Percentiles rank a stretch among this genome's conserved stretches.
Conservation (phyloP, 2,888 invertebrate genomes). For the Gisinianus flammeolus region DNA sequence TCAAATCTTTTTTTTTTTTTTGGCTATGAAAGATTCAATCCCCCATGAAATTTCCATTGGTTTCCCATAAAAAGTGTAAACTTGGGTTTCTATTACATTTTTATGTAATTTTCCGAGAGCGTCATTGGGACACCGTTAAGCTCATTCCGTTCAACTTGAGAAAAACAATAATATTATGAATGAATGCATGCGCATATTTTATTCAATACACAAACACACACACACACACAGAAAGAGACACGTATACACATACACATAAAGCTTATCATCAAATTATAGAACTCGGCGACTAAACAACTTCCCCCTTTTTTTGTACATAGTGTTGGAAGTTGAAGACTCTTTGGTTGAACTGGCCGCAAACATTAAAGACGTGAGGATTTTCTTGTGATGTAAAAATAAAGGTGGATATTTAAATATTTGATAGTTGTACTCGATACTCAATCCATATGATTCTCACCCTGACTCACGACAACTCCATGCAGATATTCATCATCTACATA, state of each 20-base stretch:
- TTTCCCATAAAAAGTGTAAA: constrained; percentile 34
- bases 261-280: too few relatives aligned
- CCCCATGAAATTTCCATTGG: constrained; percentile 31
- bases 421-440: too few relatives aligned
- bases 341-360: background rate
- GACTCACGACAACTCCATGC: too few relatives aligned
- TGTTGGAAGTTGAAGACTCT: too few relatives aligned
- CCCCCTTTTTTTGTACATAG: background rate
- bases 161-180: constrained; percentile 8
- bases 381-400: too few relatives aligned
- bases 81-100: constrained; percentile 31
- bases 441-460: too few relatives aligned
- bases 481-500: too few relatives aligned
- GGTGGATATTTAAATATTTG: too few relatives aligned
- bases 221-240: too few relatives aligned
- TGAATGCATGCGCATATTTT: constrained; percentile 9
- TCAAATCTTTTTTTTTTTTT: background rate
- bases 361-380: background rate
- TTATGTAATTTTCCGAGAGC: constrained; percentile 27
- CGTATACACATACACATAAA: too few relatives aligned
- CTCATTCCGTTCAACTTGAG: background rate
- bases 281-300: background rate
- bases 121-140: background rate
- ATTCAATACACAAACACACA: background rate
- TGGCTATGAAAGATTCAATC: background rate